phyloP scores from a whole-genome alignment of 2,797 vertebrate genomes.

The Leuciscus waleckii region DNA sequence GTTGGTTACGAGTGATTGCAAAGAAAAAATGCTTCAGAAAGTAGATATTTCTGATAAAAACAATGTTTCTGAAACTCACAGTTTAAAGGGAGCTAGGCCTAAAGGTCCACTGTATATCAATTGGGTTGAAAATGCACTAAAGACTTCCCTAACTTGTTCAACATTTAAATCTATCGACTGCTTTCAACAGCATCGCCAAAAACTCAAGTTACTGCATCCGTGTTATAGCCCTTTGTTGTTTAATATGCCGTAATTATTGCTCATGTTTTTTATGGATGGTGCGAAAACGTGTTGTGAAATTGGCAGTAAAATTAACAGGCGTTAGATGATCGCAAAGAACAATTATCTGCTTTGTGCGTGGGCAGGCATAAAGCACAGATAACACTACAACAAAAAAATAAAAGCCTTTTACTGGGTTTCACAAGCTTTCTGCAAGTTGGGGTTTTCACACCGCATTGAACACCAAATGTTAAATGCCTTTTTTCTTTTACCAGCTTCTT shows the following conservation, averaged over 20 bases:
- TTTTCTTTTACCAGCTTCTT: slow-evolving; percentile 4
- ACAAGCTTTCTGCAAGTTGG: slow-evolving; percentile 35
- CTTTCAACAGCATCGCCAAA: slow-evolving; percentile 9
- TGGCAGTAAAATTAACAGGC: slow-evolving; percentile 53
- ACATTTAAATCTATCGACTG: not conserved
- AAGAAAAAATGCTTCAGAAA: not conserved
- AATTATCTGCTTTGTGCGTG: slow-evolving; percentile 52
- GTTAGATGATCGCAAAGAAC: slow-evolving; percentile 45
- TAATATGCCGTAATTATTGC: slow-evolving; percentile 50
- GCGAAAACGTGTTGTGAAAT: slow-evolving; percentile 47
- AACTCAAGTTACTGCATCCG: slow-evolving; percentile 23
- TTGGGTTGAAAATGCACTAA: not conserved
- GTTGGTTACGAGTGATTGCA: not conserved
- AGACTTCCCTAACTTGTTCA: not conserved
- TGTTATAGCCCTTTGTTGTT: slow-evolving; percentile 39
- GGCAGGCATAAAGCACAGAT: slow-evolving; percentile 33
- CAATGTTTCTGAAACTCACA: not conserved
- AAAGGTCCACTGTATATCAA: not conserved
- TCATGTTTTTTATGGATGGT: slow-evolving; percentile 34
- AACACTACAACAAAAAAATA: slow-evolving; percentile 16
- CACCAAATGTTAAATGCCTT: slow-evolving; percentile 32
- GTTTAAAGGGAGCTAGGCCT: not conserved
- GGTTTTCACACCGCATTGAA: slow-evolving; percentile 48
- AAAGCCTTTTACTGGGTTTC: slow-evolving; percentile 29
- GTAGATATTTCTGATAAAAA: not conserved